Evolutionary conservation across 2,888 invertebrate genomes (phyloP).

Genomic region (Erebia ligea): DNA sequence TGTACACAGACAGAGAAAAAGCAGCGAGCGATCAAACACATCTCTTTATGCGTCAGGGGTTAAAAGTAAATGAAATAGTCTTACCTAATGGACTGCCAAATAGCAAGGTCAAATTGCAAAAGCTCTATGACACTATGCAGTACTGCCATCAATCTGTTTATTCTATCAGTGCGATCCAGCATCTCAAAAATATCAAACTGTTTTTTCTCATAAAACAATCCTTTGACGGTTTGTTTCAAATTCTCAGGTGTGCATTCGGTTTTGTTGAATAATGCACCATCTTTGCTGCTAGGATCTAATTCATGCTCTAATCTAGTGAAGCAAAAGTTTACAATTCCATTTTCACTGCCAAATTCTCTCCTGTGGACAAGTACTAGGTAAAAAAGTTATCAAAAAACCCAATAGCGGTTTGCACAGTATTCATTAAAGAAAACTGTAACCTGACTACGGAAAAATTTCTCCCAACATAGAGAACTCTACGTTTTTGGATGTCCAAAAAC

Average conservation of each 20-base stretch:
- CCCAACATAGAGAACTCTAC: too few species aligned
- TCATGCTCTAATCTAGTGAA: constrained; percentile 70
- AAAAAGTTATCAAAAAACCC: background rate
- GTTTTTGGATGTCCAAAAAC: too few species aligned
- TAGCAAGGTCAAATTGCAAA: constrained; percentile 80
- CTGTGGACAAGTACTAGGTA: constrained; percentile 35
- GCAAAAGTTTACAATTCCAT: constrained; percentile 71
- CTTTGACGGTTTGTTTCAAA: constrained; percentile 63
- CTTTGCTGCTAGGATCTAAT: constrained; percentile 58
- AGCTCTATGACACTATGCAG: constrained; percentile 78
- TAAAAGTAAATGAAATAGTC: background rate
- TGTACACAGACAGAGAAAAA: too few species aligned
- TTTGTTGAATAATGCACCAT: constrained; percentile 64
- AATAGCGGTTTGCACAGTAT: too few species aligned
- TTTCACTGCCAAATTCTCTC: constrained; percentile 54
- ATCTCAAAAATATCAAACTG: constrained; percentile 72
- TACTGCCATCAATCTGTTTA: constrained; percentile 77
- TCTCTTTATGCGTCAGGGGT: background rate
- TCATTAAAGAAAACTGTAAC: too few species aligned
- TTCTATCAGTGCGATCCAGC: constrained; percentile 63
- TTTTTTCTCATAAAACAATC: constrained; percentile 70
- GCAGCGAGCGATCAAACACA: too few species aligned
- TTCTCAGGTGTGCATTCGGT: constrained; percentile 62
- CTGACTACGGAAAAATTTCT: too few species aligned
- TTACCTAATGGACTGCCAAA: constrained; percentile 78